Evolutionary conservation across 2,113 vertebrate species (phyloP).

Genomic region (Oryzias woworae): DNA sequence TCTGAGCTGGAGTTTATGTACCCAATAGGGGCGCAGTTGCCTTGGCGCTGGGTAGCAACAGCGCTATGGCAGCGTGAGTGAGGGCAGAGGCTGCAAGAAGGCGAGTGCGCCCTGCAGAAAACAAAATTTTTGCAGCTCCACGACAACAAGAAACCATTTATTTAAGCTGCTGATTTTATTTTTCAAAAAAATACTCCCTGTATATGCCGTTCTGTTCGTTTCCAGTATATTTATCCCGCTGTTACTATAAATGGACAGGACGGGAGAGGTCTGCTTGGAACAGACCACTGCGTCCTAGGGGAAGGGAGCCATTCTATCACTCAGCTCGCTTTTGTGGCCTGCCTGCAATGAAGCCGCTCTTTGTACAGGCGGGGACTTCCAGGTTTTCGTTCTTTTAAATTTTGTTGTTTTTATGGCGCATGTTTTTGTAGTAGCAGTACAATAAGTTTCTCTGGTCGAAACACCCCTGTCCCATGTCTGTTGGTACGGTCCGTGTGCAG

Average conservation of each 20-base stretch:
- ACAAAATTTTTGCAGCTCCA: too few relatives aligned
- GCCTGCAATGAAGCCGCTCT: too few relatives aligned
- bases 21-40: slow-evolving; percentile 75
- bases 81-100: slow-evolving; percentile 36
- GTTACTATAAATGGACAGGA: slow-evolving; percentile 87
- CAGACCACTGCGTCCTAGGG: slow-evolving; percentile 55
- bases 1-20: slow-evolving; percentile 36
- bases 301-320: slow-evolving; percentile 17
- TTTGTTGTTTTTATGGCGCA: too few relatives aligned
- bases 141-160: too few relatives aligned
- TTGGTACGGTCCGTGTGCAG: too few relatives aligned
- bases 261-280: slow-evolving; percentile 69
- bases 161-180: too few relatives aligned
- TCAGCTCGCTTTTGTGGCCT: background rate
- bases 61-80: slow-evolving; percentile 61
- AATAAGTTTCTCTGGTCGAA: too few relatives aligned
- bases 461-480: too few relatives aligned
- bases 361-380: too few relatives aligned
- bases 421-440: too few relatives aligned
- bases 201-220: slow-evolving; percentile 66
- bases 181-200: slow-evolving; percentile 22
- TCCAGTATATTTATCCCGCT: slow-evolving; percentile 76
- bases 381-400: too few relatives aligned
- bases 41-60: slow-evolving; percentile 83
- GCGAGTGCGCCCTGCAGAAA: too few relatives aligned